Base-by-base conservation (phyloP, 2,888 invertebrate genomes). In the Peribatodes rhomboidaria region DNA sequence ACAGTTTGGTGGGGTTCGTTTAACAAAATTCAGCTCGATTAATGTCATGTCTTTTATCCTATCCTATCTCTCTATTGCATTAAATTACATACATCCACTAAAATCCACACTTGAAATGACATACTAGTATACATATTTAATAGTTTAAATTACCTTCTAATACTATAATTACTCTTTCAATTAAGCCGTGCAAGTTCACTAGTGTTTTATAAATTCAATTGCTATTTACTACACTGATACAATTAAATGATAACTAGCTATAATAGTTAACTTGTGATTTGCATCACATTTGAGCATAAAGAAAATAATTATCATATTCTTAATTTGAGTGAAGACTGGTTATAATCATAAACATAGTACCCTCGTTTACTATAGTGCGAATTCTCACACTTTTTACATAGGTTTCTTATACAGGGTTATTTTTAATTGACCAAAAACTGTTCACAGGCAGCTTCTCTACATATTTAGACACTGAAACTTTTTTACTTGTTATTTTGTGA, bases 21-120 rank as follows among this genome's bases (percentile, higher is more conserved):
- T 52, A 11, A n/a, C 42, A 33, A 52, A 41, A 44, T 46, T 47
- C 57, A 55, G 49, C 33, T 42, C 27, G 39, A 14, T 54, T 50
- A 55, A 35, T 60, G 60, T 65, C 60, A 65, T 65, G 55, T 65
- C 37, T 61, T 64, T 61, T 61, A 50, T 55, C 33, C 56, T 57
- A 60, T 22, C n/a, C n/a, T n/a, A n/a, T n/a, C n/a, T n/a, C 18
- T 46, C 44, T 41, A 27, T 20, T 31, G 33, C 41, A 16, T 35
- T 35, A 50, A 50, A 31, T 16, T 18, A 20, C 35, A 18, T 39
- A 55, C 47, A 63, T 22, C 37, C 49, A 49, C 44, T 41, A 59
- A 50, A 42, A 49, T 54, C 31, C 42, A 55, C 59, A 55, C 39
- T 41, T 47, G 46, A 54, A 49, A 65, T 31, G n/a, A 56, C 56